Conservation (phyloP, 1,140 invertebrate species). For the Drosophila punjabiensis region DNA sequence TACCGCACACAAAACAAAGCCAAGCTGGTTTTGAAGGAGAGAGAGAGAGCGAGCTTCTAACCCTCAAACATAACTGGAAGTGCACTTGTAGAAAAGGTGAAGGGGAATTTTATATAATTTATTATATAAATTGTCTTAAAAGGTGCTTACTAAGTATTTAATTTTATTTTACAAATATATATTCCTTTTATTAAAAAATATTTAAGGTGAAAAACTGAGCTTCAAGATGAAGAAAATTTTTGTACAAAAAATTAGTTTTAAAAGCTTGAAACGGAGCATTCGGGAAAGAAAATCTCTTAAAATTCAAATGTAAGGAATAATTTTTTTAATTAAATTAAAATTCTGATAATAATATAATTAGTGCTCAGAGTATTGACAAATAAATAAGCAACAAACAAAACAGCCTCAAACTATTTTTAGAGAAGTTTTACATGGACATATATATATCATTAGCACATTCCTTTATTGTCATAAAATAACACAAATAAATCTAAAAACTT, state of each 20-base stretch:
- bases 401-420: background rate
- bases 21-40: slow-evolving; percentile 45
- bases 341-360: background rate
- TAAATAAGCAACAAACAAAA: background rate
- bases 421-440: background rate
- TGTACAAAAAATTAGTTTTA: too few relatives aligned
- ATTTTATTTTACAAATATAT: background rate
- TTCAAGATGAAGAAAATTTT: background rate
- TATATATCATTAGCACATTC: background rate
- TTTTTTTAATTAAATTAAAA: too few relatives aligned
- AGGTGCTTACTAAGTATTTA: too few relatives aligned
- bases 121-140: background rate
- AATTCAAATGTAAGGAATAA: too few relatives aligned
- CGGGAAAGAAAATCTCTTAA: too few relatives aligned
- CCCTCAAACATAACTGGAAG: slow-evolving; percentile 36
- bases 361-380: background rate
- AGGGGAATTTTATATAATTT: background rate
- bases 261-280: too few relatives aligned
- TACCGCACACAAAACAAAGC: slow-evolving; percentile 64
- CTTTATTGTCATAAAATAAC: background rate
- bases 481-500: background rate
- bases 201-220: too few relatives aligned
- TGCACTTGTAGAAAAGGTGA: slow-evolving; percentile 2
- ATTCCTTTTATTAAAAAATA: background rate
- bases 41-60: slow-evolving; percentile 31